A percentile compares a stretch with the other conserved stretches of the same genome.
Conservation (phyloP, 2,888 invertebrate species). For the Lapara coniferarum region DNA sequence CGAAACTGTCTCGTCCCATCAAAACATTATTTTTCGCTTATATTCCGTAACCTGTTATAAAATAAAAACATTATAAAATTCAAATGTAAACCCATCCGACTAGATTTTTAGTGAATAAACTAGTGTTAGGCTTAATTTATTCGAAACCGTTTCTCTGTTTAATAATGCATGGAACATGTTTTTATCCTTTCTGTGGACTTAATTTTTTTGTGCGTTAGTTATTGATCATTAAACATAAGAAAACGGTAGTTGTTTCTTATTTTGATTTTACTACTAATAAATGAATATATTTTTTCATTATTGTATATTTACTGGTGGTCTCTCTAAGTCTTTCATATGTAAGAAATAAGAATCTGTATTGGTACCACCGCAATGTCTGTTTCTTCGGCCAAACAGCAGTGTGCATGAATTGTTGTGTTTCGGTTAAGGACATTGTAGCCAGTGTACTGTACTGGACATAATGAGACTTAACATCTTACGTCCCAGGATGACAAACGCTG, state of each 20-base stretch:
- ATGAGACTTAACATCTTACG: too few relatives aligned
- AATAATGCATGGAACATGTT: conserved; percentile 55
- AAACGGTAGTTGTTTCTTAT: background rate
- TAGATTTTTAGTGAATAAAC: conserved; percentile 25
- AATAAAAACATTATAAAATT: conserved; percentile 22
- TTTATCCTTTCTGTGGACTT: conserved; percentile 42
- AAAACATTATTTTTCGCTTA: conserved; percentile 26
- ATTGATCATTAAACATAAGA: conserved; percentile 23
- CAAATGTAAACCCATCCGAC: background rate
- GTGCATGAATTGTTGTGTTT: too few relatives aligned
- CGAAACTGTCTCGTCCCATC: conserved; percentile 2
- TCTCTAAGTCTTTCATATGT: too few relatives aligned
- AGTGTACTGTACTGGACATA: too few relatives aligned
- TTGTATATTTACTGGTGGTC: too few relatives aligned
- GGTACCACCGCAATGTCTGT: too few relatives aligned
- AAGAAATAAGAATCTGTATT: too few relatives aligned
- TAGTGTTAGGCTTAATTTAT: conserved; percentile 39
- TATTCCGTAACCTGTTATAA: conserved; percentile 13
- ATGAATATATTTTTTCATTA: too few relatives aligned
- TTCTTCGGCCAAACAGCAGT: too few relatives aligned
- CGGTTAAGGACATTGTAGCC: too few relatives aligned
- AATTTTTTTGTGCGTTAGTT: conserved; percentile 44
- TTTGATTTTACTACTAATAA: background rate
- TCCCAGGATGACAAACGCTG: too few relatives aligned
- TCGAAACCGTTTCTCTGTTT: conserved; percentile 54